A percentile compares a stretch with the other conserved stretches of the same genome.
These are phyloP conservation scores for Perizoma flavofasciatum DNA, from an alignment of 2,888 invertebrate species.

Conservation along the genomic window DNA sequence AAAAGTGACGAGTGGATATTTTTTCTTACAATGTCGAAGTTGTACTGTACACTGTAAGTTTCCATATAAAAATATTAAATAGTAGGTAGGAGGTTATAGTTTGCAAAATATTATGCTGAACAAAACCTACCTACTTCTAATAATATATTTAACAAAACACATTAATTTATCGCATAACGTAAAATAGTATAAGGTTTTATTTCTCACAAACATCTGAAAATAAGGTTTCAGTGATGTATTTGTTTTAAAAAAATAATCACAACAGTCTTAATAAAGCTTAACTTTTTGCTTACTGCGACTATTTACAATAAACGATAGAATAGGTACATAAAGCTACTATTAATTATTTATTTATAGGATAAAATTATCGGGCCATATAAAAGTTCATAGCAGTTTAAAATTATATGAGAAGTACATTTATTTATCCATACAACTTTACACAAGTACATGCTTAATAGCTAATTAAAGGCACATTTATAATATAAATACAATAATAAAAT, in stretches of 20 bases:
- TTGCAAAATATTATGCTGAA: constrained; percentile 37
- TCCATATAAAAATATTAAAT: constrained; percentile 56
- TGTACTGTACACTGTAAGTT: constrained; percentile 46
- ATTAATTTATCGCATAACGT: constrained; percentile 3
- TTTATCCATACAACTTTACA: constrained; percentile 25
- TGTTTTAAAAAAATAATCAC: constrained; percentile 50
- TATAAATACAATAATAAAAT: no score
- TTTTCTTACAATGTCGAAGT: constrained; percentile 49
- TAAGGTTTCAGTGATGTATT: constrained; percentile 51
- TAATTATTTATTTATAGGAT: constrained; percentile 41
- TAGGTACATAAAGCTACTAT: constrained; percentile 37
- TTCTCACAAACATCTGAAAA: constrained; percentile 18
- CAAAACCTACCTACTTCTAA: constrained; percentile 20
- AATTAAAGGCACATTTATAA: constrained; percentile 60
- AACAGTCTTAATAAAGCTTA: constrained; percentile 67
- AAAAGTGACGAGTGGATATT: constrained; percentile 58
- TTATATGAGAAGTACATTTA: background rate
- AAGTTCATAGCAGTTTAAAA: constrained; percentile 6
- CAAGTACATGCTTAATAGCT: constrained; percentile 49
- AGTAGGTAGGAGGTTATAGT: constrained; percentile 28
- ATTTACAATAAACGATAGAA: constrained; percentile 34
- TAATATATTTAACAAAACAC: constrained; percentile 11
- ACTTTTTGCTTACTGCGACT: constrained; percentile 27
- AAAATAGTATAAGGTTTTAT: constrained; percentile 12
- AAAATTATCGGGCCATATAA: constrained; percentile 19